Conservation (phyloP, 2,113 vertebrate genomes). For the Rattus rattus region DNA sequence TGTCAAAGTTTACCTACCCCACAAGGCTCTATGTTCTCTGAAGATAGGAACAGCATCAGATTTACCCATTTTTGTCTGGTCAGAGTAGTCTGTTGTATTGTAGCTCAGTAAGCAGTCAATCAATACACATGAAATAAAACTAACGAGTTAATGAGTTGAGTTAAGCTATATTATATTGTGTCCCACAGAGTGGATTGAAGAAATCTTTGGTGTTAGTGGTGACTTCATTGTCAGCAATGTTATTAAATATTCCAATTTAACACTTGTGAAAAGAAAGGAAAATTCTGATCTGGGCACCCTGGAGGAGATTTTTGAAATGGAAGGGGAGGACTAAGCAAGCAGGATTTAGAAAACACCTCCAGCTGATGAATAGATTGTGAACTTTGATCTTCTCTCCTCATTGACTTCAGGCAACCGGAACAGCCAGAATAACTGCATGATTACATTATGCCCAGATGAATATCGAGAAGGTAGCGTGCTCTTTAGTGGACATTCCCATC, state of each 20-base stretch:
- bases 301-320: neutral
- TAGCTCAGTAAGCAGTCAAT: neutral
- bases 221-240: constrained; percentile 9
- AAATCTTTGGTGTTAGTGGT: neutral
- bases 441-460: neutral
- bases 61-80: constrained; percentile 15
- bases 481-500: neutral
- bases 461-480: neutral
- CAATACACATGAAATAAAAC: constrained; percentile 8
- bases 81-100: neutral
- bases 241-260: constrained; percentile 36
- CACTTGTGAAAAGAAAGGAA: constrained; percentile 9
- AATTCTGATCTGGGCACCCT: neutral
- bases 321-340: neutral
- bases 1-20: neutral
- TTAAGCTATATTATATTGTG: neutral
- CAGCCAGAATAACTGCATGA: neutral
- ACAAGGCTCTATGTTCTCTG: neutral
- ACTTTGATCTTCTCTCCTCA: neutral
- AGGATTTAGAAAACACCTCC: neutral
- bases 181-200: neutral
- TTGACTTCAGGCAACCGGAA: neutral
- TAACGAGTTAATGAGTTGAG: neutral
- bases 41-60: neutral
- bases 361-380: neutral